Conservation (phyloP, 2,888 invertebrate genomes). For the Drosophila anomelani region DNA sequence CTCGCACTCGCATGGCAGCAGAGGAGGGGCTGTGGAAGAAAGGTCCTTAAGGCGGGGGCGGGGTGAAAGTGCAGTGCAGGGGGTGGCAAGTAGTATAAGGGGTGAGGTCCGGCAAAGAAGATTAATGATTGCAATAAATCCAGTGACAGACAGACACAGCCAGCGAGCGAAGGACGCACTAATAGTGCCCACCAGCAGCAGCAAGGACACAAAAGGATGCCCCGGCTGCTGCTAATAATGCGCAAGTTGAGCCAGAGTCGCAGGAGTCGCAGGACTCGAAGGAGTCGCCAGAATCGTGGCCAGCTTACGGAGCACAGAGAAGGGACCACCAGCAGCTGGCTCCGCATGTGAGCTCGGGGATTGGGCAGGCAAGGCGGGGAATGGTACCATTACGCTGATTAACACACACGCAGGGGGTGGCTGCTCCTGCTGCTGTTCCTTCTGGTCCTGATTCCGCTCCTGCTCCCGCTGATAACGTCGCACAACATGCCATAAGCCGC, state of each 20-base stretch:
- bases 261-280: constrained; percentile 16
- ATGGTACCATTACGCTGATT: constrained; percentile 83
- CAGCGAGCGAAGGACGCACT: constrained; percentile 59
- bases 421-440: constrained; percentile 9
- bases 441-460: constrained; percentile 37
- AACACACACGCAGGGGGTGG: constrained; percentile 75
- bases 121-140: constrained; percentile 85
- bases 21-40: constrained; percentile 24
- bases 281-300: constrained; percentile 75
- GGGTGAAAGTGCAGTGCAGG: constrained; percentile 46
- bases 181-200: constrained; percentile 76
- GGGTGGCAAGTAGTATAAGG: constrained; percentile 8
- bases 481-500: constrained; percentile 79
- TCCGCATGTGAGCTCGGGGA: constrained; percentile 55
- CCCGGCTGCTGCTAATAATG: constrained; percentile 71
- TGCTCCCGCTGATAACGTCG: constrained; percentile 74
- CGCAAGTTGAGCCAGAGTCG: constrained; percentile 61
- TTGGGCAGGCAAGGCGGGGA: constrained; percentile 43
- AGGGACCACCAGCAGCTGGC: constrained; percentile 65
- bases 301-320: constrained; percentile 51
- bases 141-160: constrained; percentile 73
- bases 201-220: constrained; percentile 80
- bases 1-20: constrained; percentile 16
- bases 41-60: constrained; percentile 2
- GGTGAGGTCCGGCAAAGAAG: constrained; percentile 76